Base-by-base conservation (phyloP, 2,113 vertebrate genomes). In the Psittacula cyanocephala region DNA sequence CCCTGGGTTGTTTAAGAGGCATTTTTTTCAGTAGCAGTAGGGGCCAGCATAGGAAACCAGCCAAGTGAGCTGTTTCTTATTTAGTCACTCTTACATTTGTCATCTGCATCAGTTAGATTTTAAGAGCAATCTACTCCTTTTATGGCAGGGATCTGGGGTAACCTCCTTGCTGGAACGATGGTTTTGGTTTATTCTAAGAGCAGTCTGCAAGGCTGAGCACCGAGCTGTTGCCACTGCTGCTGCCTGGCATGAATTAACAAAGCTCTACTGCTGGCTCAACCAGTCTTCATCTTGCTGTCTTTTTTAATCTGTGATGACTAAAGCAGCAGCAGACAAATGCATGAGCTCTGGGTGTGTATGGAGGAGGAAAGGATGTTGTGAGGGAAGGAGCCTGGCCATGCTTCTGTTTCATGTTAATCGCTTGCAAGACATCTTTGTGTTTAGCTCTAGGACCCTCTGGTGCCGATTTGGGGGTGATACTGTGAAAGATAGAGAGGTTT, bases 21-120 rank as follows among this genome's bases (percentile, higher is more conserved):
- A 39, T 50, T 39, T 82, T 88, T 59, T 77, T 37, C 76, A 72
- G 74, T 81, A 81, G 80, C 71, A 55, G 43, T 60, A 72, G 57
- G 41, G 75, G 65, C 79, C 82, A 92, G 24, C 68, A 57, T 8
- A 47, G 53, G 68, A 86, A 69, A 72, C 41, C 63, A 80, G 77
- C 89, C 94, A 93, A 93, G 77, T 6, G 55, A 71, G 44, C 72
- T 84, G 78, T 63, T 92, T 93, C 88, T 76, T 77, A 77, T 93
- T 91, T 89, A 91, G 71, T 28, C 59, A 28, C 57, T 78, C 83
- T 71, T 81, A 47, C 10, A 53, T 82, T 87, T 88, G 31, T 53
- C 57, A 63, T 75, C 18, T 3, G 19, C 49, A 52, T 50, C 78
- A 59, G 43, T 43, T 64, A 64, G n/a, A 57, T 37, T 80, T 89